Evolutionary conservation across 1,140 invertebrate genomes (phyloP).

Genomic region (Drosophila dunni): DNA sequence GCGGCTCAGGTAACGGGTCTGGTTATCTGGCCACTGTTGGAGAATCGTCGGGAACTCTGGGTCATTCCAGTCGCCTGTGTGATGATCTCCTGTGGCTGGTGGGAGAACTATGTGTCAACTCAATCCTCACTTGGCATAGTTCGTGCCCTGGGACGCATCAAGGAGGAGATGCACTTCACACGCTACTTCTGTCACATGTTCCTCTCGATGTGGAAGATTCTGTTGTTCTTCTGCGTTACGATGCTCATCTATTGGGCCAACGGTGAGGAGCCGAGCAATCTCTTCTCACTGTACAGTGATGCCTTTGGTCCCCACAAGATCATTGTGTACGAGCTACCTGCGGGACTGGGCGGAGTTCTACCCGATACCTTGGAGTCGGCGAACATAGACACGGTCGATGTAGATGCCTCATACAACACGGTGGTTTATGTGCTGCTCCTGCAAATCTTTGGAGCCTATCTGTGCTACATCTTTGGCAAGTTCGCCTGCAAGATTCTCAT

Average conservation of each 20-base stretch:
- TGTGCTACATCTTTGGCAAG: constrained; percentile 96
- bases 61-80: constrained; percentile 93
- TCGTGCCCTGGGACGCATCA: constrained; percentile 91
- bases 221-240: constrained; percentile 91
- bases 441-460: constrained; percentile 92
- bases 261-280: constrained; percentile 90
- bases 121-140: constrained; percentile 93
- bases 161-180: constrained; percentile 91
- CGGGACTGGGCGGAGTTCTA: constrained; percentile 85
- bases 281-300: constrained; percentile 90
- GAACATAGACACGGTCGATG: constrained; percentile 89
- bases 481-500: constrained; percentile 98
- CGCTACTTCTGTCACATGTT: constrained; percentile 96
- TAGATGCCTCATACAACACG: constrained; percentile 89
- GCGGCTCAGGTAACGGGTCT: constrained; percentile 94
- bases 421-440: constrained; percentile 92
- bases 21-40: constrained; percentile 94
- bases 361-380: constrained; percentile 90
- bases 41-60: constrained; percentile 90
- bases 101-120: constrained; percentile 97
- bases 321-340: constrained; percentile 89
- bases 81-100: constrained; percentile 96
- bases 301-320: constrained; percentile 93
- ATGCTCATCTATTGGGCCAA: constrained; percentile 90
- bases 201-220: constrained; percentile 94